Conservation (phyloP, 1,140 invertebrate genomes). For the Drepana arcuata region DNA sequence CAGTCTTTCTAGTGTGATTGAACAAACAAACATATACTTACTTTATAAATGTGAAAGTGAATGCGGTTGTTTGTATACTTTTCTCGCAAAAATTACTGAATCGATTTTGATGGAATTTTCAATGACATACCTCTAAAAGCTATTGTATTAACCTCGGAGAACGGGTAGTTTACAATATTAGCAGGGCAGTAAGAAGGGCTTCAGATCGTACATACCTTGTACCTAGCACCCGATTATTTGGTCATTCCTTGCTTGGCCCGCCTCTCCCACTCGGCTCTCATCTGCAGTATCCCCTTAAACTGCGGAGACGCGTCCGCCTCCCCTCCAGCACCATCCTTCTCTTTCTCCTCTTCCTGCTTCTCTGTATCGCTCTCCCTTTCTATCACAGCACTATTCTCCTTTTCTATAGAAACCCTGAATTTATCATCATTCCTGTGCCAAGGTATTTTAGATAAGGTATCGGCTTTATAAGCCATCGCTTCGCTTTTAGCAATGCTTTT, state of each 20-base stretch:
- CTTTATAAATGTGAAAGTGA: background rate
- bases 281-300: constrained; percentile 80
- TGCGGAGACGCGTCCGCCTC: constrained; percentile 70
- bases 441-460: constrained; percentile 55
- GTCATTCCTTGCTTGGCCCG: constrained; percentile 77
- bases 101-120: background rate
- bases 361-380: constrained; percentile 47
- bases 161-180: too few species aligned
- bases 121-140: background rate
- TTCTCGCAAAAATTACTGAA: background rate
- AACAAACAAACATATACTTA: background rate
- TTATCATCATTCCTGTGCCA: constrained; percentile 57
- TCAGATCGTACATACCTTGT: constrained; percentile 24
- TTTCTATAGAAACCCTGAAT: constrained; percentile 42
- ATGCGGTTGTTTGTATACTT: background rate
- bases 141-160: too few species aligned
- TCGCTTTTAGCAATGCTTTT: constrained; percentile 59
- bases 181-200: background rate
- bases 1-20: too few species aligned
- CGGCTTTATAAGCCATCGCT: constrained; percentile 54
- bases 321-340: constrained; percentile 31
- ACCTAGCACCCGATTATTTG: constrained; percentile 69
- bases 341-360: constrained; percentile 34
- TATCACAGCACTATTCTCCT: constrained; percentile 55
- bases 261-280: constrained; percentile 82